Evolutionary conservation across 2,797 vertebrate species (phyloP).

Genomic region (Onychomys torridus): DNA sequence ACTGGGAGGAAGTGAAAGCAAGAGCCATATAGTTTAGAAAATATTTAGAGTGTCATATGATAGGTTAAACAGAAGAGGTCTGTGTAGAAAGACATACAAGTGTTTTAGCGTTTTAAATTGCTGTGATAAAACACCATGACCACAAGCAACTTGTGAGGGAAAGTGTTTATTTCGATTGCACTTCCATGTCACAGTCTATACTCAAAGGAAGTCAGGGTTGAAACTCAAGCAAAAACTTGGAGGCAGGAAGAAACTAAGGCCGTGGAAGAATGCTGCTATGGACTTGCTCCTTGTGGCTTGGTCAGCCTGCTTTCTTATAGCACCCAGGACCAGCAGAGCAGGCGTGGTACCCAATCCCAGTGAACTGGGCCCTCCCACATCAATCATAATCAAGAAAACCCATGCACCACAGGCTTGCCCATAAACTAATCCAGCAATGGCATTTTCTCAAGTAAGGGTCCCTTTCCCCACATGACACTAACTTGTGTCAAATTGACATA

Average conservation of each 20-base stretch:
- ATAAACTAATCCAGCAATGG: background rate
- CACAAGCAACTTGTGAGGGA: background rate
- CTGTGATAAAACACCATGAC: background rate
- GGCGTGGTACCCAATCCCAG: no score
- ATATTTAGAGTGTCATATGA: background rate
- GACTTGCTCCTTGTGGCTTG: background rate
- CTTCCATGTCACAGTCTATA: no score
- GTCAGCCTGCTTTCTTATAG: background rate
- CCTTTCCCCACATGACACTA: background rate
- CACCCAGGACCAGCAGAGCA: background rate
- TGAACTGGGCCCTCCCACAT: background rate
- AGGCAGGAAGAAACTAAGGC: background rate
- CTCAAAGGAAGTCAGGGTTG: background rate
- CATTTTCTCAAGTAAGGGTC: background rate
- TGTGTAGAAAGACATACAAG: background rate
- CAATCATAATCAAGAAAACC: background rate
- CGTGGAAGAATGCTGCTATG: background rate
- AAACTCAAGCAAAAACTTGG: background rate
- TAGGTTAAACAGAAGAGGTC: background rate
- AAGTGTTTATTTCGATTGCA: background rate
- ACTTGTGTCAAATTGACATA: background rate
- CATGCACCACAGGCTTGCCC: background rate
- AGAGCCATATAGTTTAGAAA: background rate
- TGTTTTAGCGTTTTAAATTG: background rate
- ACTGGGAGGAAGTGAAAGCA: background rate